phyloP scores from a whole-genome alignment of 2,797 vertebrate species.

The Prunella strophiata region DNA sequence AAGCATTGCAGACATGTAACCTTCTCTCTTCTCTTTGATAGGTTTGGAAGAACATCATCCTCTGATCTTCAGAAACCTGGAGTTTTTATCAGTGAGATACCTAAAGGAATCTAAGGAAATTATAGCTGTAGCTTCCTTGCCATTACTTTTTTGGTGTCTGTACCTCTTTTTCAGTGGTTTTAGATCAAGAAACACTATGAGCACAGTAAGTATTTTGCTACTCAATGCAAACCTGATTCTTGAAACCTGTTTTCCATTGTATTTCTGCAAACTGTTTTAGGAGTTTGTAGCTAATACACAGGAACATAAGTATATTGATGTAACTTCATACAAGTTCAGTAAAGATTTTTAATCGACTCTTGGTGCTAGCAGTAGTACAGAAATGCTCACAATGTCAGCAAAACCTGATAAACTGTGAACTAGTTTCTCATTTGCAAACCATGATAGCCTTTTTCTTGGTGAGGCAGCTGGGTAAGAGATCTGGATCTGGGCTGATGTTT shows the following conservation, averaged over 20 bases:
- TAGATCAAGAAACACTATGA: constrained; percentile 60
- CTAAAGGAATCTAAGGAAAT: constrained; percentile 11
- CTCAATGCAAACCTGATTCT: background rate
- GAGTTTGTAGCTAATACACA: background rate
- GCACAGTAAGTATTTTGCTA: constrained; percentile 69
- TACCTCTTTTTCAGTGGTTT: background rate
- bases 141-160: background rate
- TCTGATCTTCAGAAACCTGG: background rate
- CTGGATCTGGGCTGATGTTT: background rate
- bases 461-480: background rate
- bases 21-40: constrained; percentile 25
- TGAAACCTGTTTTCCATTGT: background rate
- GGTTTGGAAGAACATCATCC: background rate
- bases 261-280: background rate
- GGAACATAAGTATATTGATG: background rate
- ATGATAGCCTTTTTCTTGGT: background rate
- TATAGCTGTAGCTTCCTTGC: background rate
- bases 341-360: background rate
- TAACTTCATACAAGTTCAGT: background rate
- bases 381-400: background rate
- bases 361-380: background rate
- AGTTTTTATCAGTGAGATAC: background rate
- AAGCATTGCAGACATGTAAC: background rate
- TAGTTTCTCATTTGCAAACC: background rate
- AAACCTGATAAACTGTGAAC: background rate